Evolutionary conservation across 2,797 vertebrate species (phyloP).

Genomic region (Sebastes hubbsi): DNA sequence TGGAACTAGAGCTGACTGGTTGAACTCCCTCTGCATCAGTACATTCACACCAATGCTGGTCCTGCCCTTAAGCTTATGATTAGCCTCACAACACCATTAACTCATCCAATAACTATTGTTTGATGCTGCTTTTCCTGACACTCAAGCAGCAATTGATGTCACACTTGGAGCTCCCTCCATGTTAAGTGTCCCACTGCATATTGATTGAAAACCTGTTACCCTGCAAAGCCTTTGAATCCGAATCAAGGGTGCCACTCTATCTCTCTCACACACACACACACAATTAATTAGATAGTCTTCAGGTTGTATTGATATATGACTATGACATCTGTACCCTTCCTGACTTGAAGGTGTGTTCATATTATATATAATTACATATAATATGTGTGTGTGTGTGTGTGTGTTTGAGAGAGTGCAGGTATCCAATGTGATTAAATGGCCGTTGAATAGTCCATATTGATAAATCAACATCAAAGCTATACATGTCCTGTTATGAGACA

Average conservation of each 20-base stretch:
- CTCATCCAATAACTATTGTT: slow-evolving; percentile 18
- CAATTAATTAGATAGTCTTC: background rate
- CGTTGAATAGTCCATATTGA: background rate
- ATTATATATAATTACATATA: no score
- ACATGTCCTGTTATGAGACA: background rate
- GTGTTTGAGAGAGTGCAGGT: background rate
- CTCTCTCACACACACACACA: background rate
- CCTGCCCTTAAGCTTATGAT: background rate
- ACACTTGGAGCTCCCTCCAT: slow-evolving; percentile 4
- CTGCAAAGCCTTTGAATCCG: slow-evolving; percentile 13
- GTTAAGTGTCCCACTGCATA: slow-evolving; percentile 18
- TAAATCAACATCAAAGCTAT: background rate
- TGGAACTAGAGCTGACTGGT: background rate
- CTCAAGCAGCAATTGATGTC: slow-evolving; percentile 34
- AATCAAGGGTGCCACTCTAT: slow-evolving; percentile 15
- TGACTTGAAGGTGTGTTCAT: background rate
- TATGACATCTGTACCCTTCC: background rate
- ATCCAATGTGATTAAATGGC: background rate
- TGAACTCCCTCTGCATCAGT: background rate
- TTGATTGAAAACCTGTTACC: slow-evolving; percentile 36
- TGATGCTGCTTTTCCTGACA: slow-evolving; percentile 23
- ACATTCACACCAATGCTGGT: background rate
- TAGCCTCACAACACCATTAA: background rate
- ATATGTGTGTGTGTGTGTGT: background rate
- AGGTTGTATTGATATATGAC: slow-evolving; percentile 7